Percentiles rank a stretch among this genome's conserved stretches.
phyloP scores from a whole-genome alignment of 2,797 vertebrate species.

The Stomatorhinus walkeri region DNA sequence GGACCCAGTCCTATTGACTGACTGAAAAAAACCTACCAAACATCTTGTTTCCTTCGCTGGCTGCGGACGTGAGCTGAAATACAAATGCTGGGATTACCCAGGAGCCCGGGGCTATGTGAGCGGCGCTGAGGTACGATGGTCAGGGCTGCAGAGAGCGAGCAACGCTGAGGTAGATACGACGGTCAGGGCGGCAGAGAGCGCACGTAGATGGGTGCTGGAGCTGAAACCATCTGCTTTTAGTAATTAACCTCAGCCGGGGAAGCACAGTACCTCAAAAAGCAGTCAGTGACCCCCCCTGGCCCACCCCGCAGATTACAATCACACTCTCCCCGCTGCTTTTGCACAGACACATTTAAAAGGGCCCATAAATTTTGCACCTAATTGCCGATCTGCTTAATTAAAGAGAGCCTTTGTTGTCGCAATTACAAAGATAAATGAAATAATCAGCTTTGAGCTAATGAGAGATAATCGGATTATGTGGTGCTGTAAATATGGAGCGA shows the following conservation, averaged over 20 bases:
- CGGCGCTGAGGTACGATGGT: not conserved
- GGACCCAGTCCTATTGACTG: conserved; percentile 20
- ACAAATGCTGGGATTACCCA: conserved; percentile 13
- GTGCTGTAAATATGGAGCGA: conserved; percentile 66
- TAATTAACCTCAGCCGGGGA: conserved; percentile 41
- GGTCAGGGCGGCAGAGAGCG: not conserved
- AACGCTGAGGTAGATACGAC: not conserved
- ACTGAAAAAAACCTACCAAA: conserved; percentile 21
- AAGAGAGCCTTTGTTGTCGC: conserved; percentile 72
- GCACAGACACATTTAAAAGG: conserved; percentile 65
- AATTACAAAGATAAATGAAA: conserved; percentile 81
- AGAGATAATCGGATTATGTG: conserved; percentile 77
- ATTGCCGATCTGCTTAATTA: conserved; percentile 79
- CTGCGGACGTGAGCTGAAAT: conserved; percentile 22
- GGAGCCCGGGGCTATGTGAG: not conserved
- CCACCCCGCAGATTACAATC: conserved; percentile 62
- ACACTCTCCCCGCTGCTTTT: conserved; percentile 53
- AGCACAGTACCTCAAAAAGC: conserved; percentile 61
- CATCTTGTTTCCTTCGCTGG: conserved; percentile 21
- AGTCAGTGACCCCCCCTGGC: conserved; percentile 46
- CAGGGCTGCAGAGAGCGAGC: not conserved
- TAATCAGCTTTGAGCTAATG: conserved; percentile 78
- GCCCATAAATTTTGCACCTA: conserved; percentile 71
- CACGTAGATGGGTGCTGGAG: not conserved
- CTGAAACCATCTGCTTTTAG: conserved; percentile 23